Conservation (phyloP, 1,140 invertebrate species). For the Listronotus bonariensis region DNA sequence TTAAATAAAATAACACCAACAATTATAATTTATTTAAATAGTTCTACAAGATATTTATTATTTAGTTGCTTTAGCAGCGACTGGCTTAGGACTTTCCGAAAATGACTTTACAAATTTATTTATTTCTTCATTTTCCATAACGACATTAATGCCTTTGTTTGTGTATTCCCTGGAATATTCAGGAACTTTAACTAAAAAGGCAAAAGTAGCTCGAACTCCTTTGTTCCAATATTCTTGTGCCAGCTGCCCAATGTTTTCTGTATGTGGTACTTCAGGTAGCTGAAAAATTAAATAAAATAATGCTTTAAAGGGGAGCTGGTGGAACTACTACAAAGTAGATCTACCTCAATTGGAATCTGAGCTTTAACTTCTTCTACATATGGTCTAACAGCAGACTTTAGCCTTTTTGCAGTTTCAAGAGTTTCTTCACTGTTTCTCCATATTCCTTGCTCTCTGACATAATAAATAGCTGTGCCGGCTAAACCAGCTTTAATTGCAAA, state of each 20-base stretch:
- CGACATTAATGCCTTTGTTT: constrained; percentile 44
- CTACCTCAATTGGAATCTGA: constrained; percentile 61
- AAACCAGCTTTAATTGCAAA: constrained; percentile 61
- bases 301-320: background rate
- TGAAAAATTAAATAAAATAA: constrained; percentile 44
- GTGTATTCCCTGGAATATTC: constrained; percentile 55
- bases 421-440: constrained; percentile 62
- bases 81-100: constrained; percentile 5
- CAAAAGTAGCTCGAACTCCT: constrained; percentile 61
- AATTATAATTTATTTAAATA: no score
- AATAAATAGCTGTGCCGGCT: constrained; percentile 59
- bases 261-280: constrained; percentile 61
- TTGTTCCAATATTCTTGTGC: constrained; percentile 63
- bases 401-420: constrained; percentile 55
- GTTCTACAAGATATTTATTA: no score
- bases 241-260: constrained; percentile 53
- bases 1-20: no score
- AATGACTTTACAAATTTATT: constrained; percentile 45
- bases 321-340: background rate
- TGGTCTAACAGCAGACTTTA: constrained; percentile 59
- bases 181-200: constrained; percentile 59
- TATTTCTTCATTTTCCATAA: constrained; percentile 42
- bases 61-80: no score
- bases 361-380: constrained; percentile 60
- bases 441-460: constrained; percentile 61